Evolutionary conservation across 1,140 invertebrate genomes (phyloP), one percentile per base, ranked within the genome.

Genomic region (Choristoneura fumiferana): DNA sequence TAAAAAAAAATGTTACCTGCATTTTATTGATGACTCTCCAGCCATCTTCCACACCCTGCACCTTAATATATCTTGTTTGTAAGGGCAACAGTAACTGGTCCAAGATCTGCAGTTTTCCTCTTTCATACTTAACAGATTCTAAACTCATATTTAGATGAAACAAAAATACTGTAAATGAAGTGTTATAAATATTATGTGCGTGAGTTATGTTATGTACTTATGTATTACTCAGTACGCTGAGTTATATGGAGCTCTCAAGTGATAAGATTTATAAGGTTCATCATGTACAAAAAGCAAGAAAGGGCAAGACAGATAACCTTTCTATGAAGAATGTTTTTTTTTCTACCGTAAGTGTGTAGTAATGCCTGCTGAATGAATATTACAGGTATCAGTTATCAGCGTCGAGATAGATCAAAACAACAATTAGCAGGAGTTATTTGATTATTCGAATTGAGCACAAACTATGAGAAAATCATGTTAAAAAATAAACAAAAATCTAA

Each of bases 21-120:
- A 99, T 99, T 86, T 94, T 95, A 81, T 98, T 96, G 60, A 99
- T 99, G 60, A 94, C 97, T 80, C 94, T 93, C 95, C 96, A 99
- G 2, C 95, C 98, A 92, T 98, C 97, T 87, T 97, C 92, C n/a
- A 97, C 94, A 35, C 93, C 92, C 36, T 92, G 91, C n/a, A 99
- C 92, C 37, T 92, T 81, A 15, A 98, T 89, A 87, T 98, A 99
- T 71, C 93, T 92, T 0, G 94, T 94, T 69, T 93, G 90, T n/a
- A 91, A 80, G 15, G 98, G 98, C 62, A 99, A 86, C 60, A 96
- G 86, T 1, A 98, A 90, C 85, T 99, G 98, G 89, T 99, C 97
- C 29, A 99, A 89, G 56, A 99, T 94, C 82, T 96, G 91, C 61
- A 98, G 89, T 67, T 91, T 92, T 33, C 94, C 94, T 67, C 91